phyloP scores from a whole-genome alignment of 2,888 invertebrate species.

The Unio pictorum region DNA sequence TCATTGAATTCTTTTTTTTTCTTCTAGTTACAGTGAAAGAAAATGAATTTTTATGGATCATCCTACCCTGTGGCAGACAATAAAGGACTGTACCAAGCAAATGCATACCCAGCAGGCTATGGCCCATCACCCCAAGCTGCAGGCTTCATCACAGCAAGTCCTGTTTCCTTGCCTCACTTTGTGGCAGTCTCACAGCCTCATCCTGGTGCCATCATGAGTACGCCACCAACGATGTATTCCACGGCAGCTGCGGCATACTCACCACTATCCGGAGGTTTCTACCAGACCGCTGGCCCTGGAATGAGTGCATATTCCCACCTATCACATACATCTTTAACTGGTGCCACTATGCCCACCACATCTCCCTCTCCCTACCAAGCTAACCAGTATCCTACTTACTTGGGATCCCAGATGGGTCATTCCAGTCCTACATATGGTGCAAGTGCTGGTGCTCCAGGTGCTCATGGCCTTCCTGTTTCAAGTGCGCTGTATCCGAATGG shows the following conservation, averaged over 20 bases:
- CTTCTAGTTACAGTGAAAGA: not conserved
- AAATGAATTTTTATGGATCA: constrained; percentile 25
- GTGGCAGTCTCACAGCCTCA: constrained; percentile 14
- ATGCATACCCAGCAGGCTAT: constrained; percentile 27
- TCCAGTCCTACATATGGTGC: constrained; percentile 10
- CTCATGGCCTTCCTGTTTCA: no score
- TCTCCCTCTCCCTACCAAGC: constrained; percentile 6
- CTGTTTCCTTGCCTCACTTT: constrained; percentile 9
- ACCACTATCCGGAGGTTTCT: no score
- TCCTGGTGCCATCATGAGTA: constrained; percentile 7
- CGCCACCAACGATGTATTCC: constrained; percentile 12
- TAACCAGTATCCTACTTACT: constrained; percentile 5
- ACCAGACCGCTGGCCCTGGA: no score
- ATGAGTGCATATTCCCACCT: no score
- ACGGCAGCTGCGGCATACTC: constrained; percentile 3
- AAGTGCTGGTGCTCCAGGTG: constrained; percentile 4
- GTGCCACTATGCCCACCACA: constrained; percentile 6
- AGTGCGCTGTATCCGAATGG: no score
- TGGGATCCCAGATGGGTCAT: constrained; percentile 8
- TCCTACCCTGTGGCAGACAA: constrained; percentile 23
- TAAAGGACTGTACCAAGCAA: constrained; percentile 27
- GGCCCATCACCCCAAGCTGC: constrained; percentile 19
- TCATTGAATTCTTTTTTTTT: no score
- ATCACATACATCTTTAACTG: constrained; percentile 8
- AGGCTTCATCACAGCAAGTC: constrained; percentile 1